Evolutionary conservation across 2,113 vertebrate species (phyloP), one percentile per base, ranked within the genome.

Genomic region (Speoplatyrhinus poulsoni): DNA sequence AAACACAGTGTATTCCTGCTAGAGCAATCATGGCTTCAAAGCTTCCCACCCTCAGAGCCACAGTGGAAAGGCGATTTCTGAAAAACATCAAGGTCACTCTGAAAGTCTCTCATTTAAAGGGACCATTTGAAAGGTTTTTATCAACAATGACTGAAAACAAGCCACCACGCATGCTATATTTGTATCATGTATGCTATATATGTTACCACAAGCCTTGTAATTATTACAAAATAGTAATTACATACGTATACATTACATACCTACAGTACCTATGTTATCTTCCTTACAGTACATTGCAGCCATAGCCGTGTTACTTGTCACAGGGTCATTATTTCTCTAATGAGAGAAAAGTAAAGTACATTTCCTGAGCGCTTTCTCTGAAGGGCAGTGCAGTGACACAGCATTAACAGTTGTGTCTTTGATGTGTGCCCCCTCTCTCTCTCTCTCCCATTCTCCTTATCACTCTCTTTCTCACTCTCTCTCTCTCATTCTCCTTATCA

Each of bases 1-100:
- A 85, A 88, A 62, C 36, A 9, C 46, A 46, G 70, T 75, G 46
- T 3, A 5, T 76, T 81, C 71, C 59, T 71, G 33, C 57, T 69
- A 59, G 76, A 82, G 84, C 80, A 83, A 90, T 83, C 53, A 62
- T 6, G 4, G 84, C 87, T 84, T 90, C 84, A 88, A 88, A 90
- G 81, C 63, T 32, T 66, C 56, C 33, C 41, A 46, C 56, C 70
- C 71, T 64, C 62, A 74, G 63, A 77, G 66, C 4, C 5, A 41
- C 65, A 65, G 78, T 63, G 48, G 67, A 72, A 64, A 77, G 54
- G 73, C 3, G 48, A 77, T 81, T 76, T 70, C 62, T 67, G 58
- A 50, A 62, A 72, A 72, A 85, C 76, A 70, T 85, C 58, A 77
- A 81, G 82, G 81, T 87, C 67, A 65, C n/a, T 52, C 33, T 69